Percentiles rank a stretch among this genome's conserved stretches.
These are phyloP conservation scores for Nemapogon koenigi DNA, from an alignment of 2,888 invertebrate species.

Conservation along the genomic window DNA sequence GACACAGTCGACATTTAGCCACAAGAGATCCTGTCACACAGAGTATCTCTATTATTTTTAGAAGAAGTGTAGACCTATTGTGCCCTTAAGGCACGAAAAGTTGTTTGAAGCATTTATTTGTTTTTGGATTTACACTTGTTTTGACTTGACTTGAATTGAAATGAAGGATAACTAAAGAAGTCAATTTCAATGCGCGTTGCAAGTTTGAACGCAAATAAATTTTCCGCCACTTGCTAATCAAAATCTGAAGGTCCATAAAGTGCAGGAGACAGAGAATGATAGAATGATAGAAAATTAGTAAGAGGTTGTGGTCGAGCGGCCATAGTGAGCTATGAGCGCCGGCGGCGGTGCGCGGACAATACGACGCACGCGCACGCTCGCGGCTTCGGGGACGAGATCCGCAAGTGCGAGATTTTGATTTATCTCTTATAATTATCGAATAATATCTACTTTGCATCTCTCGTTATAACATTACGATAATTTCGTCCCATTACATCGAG, in stretches of 20 bases:
- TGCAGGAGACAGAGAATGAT: constrained; percentile 46
- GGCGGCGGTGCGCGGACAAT: constrained; percentile 42
- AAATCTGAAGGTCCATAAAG: constrained; percentile 53
- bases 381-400: constrained; percentile 21
- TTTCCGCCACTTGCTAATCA: constrained; percentile 56
- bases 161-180: too few relatives aligned
- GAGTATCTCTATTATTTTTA: too few relatives aligned
- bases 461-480: constrained; percentile 62
- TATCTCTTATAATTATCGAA: constrained; percentile 60
- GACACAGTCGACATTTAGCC: too few relatives aligned
- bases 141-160: too few relatives aligned
- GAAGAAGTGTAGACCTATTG: too few relatives aligned
- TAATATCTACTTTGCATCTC: constrained; percentile 62
- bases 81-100: too few relatives aligned
- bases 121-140: too few relatives aligned
- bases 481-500: constrained; percentile 56
- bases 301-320: constrained; percentile 43
- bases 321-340: constrained; percentile 54
- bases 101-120: too few relatives aligned
- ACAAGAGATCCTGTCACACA: too few relatives aligned
- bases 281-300: constrained; percentile 64
- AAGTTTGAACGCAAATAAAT: too few relatives aligned
- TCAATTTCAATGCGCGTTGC: too few relatives aligned
- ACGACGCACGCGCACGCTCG: constrained; percentile 28
- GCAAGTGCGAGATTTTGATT: constrained; percentile 47